Evolutionary conservation across 2,888 invertebrate genomes (phyloP).

Genomic region (Lithodes maja): DNA sequence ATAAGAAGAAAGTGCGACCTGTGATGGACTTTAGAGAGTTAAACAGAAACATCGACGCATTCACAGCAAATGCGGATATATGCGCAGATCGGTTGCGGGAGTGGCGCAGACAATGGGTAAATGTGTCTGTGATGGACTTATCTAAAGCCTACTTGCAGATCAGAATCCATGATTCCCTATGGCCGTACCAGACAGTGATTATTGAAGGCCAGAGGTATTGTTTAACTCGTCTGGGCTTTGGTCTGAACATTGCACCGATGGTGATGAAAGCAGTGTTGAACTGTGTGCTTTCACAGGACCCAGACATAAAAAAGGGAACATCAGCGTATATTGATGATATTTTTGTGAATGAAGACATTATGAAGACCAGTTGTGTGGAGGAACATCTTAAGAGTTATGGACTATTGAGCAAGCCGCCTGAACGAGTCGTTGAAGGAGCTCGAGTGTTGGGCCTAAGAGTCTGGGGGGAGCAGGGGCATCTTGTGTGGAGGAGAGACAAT

Average conservation of each 20-base stretch:
- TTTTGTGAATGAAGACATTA: not conserved
- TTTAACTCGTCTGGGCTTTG: slow-evolving; percentile 31
- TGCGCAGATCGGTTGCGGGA: slow-evolving; percentile 39
- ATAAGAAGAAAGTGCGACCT: slow-evolving; percentile 44
- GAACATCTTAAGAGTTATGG: not conserved
- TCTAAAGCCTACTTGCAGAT: slow-evolving; percentile 47
- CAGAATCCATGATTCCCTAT: slow-evolving; percentile 25
- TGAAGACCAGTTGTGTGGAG: not conserved
- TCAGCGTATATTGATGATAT: slow-evolving; percentile 6
- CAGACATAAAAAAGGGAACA: not conserved
- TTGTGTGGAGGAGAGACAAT: slow-evolving; percentile 20
- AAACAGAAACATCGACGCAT: slow-evolving; percentile 11
- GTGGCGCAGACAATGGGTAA: slow-evolving; percentile 23
- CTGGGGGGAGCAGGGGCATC: not conserved
- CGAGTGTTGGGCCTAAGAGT: slow-evolving; percentile 33
- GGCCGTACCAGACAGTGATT: slow-evolving; percentile 45
- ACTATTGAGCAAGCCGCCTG: slow-evolving; percentile 12
- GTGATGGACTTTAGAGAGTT: slow-evolving; percentile 45
- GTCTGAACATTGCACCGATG: slow-evolving; percentile 3
- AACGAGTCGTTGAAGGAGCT: slow-evolving; percentile 29
- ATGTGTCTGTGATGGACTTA: slow-evolving; percentile 42
- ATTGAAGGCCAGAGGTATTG: slow-evolving; percentile 37
- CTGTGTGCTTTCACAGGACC: not conserved
- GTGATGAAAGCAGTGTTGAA: slow-evolving; percentile 10
- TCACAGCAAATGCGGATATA: slow-evolving; percentile 43